Conservation (phyloP, 2,888 invertebrate species). For the Melinaea menophilus region DNA sequence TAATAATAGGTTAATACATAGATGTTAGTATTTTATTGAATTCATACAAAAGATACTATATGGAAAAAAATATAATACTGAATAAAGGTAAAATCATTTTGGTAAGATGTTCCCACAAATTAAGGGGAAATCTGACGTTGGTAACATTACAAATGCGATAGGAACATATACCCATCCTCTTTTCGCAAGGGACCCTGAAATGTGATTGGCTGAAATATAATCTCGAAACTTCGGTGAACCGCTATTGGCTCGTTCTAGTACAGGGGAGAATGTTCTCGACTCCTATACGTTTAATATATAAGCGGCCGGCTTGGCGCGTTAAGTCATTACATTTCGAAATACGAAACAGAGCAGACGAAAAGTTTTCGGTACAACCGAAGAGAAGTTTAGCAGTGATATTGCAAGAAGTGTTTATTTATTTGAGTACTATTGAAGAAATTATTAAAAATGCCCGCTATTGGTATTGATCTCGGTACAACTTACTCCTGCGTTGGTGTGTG, state of each 20-base stretch:
- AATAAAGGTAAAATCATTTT: no score
- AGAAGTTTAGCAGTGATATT: conserved; percentile 4
- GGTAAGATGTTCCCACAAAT: no score
- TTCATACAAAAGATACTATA: no score
- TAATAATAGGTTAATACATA: no score
- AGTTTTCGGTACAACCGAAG: background rate
- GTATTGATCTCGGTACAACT: conserved; percentile 58
- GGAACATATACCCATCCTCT: background rate
- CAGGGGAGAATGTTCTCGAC: background rate
- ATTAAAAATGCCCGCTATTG: conserved; percentile 50
- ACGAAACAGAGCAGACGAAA: background rate
- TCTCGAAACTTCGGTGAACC: background rate
- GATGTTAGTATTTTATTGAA: no score
- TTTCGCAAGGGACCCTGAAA: background rate
- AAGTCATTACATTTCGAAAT: background rate
- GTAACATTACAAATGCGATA: background rate
- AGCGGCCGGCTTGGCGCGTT: background rate
- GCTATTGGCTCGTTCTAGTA: background rate
- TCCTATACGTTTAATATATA: conserved; percentile 5
- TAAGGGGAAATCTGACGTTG: background rate
- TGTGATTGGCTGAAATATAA: background rate
- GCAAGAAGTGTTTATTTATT: background rate
- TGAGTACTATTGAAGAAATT: conserved; percentile 3
- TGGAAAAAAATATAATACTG: no score
- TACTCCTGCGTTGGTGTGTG: conserved; percentile 53